These are phyloP conservation scores for Morus bassanus DNA, from an alignment of 2,797 vertebrate species.

Conservation along the genomic window DNA sequence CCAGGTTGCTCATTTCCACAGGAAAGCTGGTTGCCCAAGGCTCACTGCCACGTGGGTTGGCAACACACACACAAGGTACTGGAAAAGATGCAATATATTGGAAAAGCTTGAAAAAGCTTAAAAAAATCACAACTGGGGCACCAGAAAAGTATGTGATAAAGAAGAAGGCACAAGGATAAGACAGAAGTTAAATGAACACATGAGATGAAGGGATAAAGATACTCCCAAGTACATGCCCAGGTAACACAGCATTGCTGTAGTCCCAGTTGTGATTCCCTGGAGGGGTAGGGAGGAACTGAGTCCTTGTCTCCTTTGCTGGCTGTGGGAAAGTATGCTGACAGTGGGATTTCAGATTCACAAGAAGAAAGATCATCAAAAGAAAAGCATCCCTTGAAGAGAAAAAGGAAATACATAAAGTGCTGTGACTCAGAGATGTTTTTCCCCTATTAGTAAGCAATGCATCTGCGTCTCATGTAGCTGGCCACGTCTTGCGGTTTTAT, in stretches of 20 bases:
- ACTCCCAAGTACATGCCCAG: neutral
- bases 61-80: neutral
- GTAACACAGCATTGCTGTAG: neutral
- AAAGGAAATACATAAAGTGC: neutral
- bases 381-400: neutral
- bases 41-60: accelerated
- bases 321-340: neutral
- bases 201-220: neutral
- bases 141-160: neutral
- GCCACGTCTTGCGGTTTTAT: accelerated
- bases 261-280: neutral
- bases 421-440: accelerated
- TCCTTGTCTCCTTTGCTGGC: neutral
- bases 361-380: neutral
- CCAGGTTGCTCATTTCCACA: neutral
- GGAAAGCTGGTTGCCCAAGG: neutral
- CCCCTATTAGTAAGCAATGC: neutral
- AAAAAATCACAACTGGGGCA: neutral
- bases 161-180: neutral
- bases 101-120: neutral
- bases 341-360: neutral
- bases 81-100: neutral
- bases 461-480: neutral
- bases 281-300: neutral
- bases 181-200: neutral